Base-by-base conservation (phyloP, 2,888 invertebrate genomes). In the Adineta ricciae region DNA sequence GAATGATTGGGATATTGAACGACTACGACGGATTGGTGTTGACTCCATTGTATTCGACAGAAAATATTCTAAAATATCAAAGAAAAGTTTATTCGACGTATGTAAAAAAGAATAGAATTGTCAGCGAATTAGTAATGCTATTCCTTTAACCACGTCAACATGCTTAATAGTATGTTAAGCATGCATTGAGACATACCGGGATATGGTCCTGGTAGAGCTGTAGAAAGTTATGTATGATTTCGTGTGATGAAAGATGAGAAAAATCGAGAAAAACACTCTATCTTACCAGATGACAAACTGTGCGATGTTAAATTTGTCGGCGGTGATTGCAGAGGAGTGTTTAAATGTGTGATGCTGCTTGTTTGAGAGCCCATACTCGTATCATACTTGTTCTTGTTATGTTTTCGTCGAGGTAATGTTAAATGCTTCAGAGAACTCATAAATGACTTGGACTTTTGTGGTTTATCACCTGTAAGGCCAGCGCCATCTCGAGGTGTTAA, bases 1-100 rank as follows among this genome's bases (percentile, higher is more conserved):
- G 41, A 78, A 38, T 78, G 78, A 78, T 78, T 78, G 41, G 5
- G 78, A 78, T 41, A 78, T 78, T n/a, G 78, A 78, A n/a, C 78
- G 78, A 78, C 78, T 78, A 41, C 78, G 78, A 78, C 78, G 78
- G 14, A 78, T 64, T 64, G 64, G 64, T 78, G 24, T 3, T 78
- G 24, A 24, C 38, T 41, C 41, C 19, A 4, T 41, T 21, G 24
- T 21, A 11, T 41, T 41, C 8, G 24, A n/a, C 2, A 41, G n/a
- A n/a, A 78, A 41, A 38, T 78, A 78, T 32, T 64, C 64, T 64
- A 64, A 32, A 64, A 16, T 14, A 64, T 16, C 1, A 64, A 50
- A 50, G 14, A 49, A 49, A 50, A 19, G 19, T 16, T 19, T 16
- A 50, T 50, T 16, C 19, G 49, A 50, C 11, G 3, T 16, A 16